Conservation (phyloP, 2,797 vertebrate species). For the Cyclopterus lumpus region DNA sequence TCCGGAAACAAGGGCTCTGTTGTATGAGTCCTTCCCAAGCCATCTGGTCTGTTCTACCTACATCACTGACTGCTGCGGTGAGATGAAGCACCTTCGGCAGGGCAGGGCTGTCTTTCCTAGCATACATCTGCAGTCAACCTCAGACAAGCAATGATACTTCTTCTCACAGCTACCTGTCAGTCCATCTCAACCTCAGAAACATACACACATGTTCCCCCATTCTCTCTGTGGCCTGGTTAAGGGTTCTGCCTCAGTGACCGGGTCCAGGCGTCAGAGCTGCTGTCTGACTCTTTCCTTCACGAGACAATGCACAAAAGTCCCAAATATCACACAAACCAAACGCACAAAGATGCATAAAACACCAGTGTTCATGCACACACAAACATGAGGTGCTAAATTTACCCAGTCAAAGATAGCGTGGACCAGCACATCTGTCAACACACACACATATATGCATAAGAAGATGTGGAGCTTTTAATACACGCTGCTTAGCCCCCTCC, state of each 20-base stretch:
- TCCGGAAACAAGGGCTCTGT: conserved; percentile 49
- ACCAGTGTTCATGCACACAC: conserved; percentile 19
- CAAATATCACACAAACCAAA: conserved; percentile 30
- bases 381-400: conserved; percentile 57
- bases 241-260: conserved; percentile 69
- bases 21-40: conserved; percentile 57
- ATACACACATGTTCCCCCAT: conserved; percentile 15
- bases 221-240: conserved; percentile 56
- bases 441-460: conserved; percentile 37
- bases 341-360: conserved; percentile 21
- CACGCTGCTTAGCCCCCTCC: background rate
- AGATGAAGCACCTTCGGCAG: conserved; percentile 57
- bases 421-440: conserved; percentile 59
- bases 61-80: conserved; percentile 48
- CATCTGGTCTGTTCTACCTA: conserved; percentile 70
- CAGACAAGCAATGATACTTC: conserved; percentile 65
- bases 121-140: conserved; percentile 64
- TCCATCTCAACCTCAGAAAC: conserved; percentile 62
- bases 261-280: conserved; percentile 54
- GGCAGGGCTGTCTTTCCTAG: conserved; percentile 45
- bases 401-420: conserved; percentile 40
- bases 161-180: conserved; percentile 71
- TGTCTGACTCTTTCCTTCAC: conserved; percentile 53
- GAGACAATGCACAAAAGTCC: conserved; percentile 42
- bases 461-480: conserved; percentile 61